phyloP scores from a whole-genome alignment of 2,888 invertebrate genomes.

The Meteorus cinctellus region DNA sequence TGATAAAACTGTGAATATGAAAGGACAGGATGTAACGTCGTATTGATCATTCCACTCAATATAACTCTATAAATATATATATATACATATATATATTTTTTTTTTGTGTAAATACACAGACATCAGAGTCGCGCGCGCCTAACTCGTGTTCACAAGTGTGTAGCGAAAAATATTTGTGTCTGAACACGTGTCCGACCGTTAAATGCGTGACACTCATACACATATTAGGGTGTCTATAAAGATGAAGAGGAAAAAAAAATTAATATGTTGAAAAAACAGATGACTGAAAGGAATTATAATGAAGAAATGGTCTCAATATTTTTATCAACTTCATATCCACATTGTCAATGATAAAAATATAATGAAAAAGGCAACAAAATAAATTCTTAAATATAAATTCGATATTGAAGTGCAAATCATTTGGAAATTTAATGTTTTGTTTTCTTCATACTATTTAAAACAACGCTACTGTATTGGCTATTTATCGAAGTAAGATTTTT shows the following conservation, averaged over 20 bases:
- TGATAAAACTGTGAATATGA: conserved; percentile 2
- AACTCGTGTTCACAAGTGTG: conserved; percentile 62
- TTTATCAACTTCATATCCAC: neutral
- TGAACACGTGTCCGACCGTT: conserved; percentile 60
- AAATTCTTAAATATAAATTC: neutral
- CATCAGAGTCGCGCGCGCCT: conserved; percentile 59
- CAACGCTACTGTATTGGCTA: conserved; percentile 1
- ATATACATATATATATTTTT: neutral
- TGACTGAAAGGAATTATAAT: neutral
- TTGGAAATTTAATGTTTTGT: neutral
- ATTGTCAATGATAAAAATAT: neutral
- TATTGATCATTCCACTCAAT: conserved; percentile 18
- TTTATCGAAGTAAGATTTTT: conserved; percentile 7
- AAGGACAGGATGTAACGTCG: neutral
- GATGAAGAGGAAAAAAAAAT: conserved; percentile 15
- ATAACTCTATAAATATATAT: conserved; percentile 19
- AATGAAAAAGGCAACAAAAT: neutral
- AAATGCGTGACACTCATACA: conserved; percentile 29
- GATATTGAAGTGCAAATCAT: conserved; percentile 11
- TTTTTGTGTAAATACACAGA: conserved; percentile 58
- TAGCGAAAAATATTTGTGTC: conserved; percentile 57
- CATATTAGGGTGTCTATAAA: conserved; percentile 45
- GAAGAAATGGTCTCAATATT: neutral
- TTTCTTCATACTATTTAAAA: conserved; percentile 17
- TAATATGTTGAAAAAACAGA: neutral